Evolutionary conservation across 2,113 vertebrate genomes (phyloP).

Genomic region (Archocentrus centrarchus): DNA sequence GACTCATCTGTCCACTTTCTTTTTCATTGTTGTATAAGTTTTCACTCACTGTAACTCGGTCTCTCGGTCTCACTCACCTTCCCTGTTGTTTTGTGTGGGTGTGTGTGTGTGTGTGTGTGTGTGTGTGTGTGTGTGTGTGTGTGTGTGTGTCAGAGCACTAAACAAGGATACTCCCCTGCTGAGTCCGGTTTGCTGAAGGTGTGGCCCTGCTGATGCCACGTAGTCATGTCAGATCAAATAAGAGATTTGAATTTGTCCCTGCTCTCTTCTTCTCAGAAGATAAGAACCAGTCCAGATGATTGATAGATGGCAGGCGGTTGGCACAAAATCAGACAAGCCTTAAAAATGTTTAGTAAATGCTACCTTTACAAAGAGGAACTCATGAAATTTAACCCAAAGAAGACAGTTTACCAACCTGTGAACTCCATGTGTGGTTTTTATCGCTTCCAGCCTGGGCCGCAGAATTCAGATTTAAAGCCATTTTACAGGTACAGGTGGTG

Average conservation of each 20-base stretch:
- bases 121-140: background rate
- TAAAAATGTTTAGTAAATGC: background rate
- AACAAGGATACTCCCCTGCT: background rate
- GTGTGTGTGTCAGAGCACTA: no score
- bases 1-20: background rate
- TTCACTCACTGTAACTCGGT: background rate
- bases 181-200: constrained; percentile 9
- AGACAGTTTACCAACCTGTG: background rate
- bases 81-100: background rate
- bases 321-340: background rate
- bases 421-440: background rate
- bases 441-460: background rate
- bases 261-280: background rate
- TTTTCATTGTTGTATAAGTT: background rate
- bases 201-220: background rate
- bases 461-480: background rate
- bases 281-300: background rate
- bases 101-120: no score
- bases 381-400: background rate
- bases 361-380: background rate
- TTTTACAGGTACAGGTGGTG: no score
- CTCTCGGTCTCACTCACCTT: background rate
- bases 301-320: background rate
- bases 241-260: background rate
- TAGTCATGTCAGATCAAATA: background rate